Evolutionary conservation across 2,797 vertebrate species (phyloP).

Genomic region (Ctenochaetus hawaiiensis): DNA sequence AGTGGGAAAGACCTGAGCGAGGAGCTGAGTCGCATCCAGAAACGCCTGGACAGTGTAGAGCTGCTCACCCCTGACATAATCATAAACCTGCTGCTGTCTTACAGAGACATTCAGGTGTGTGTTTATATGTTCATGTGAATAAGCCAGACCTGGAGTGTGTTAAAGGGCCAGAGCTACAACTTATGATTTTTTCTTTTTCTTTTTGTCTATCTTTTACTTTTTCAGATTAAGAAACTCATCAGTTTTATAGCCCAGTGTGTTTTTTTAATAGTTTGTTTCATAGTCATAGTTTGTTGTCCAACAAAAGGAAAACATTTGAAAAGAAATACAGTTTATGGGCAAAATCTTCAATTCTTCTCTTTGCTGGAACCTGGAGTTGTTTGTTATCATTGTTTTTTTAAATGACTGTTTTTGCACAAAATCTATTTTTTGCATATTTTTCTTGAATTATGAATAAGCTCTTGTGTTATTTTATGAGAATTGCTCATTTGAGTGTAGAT

Average conservation of each 20-base stretch:
- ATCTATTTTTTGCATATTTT: too few relatives aligned
- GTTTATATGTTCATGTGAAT: neutral
- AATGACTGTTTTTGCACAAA: too few relatives aligned
- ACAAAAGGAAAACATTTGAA: too few relatives aligned
- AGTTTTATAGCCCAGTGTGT: neutral
- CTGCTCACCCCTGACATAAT: slow-evolving; percentile 92
- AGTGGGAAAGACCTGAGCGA: slow-evolving; percentile 86
- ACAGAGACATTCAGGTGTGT: slow-evolving; percentile 90
- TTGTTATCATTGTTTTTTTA: too few relatives aligned
- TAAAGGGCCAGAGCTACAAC: neutral
- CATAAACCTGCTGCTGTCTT: slow-evolving; percentile 93
- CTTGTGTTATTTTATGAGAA: too few relatives aligned
- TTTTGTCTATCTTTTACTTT: neutral
- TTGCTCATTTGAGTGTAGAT: neutral
- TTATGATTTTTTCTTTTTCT: neutral
- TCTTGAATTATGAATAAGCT: too few relatives aligned
- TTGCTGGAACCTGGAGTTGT: too few relatives aligned
- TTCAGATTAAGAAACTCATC: neutral
- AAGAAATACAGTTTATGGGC: too few relatives aligned
- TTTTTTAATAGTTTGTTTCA: neutral
- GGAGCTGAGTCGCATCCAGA: slow-evolving; percentile 89
- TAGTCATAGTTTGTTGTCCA: neutral
- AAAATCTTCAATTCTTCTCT: too few relatives aligned
- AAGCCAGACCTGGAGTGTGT: neutral
- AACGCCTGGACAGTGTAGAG: slow-evolving; percentile 91